Base-by-base conservation (phyloP, 2,797 vertebrate genomes). In the Gila robusta region DNA sequence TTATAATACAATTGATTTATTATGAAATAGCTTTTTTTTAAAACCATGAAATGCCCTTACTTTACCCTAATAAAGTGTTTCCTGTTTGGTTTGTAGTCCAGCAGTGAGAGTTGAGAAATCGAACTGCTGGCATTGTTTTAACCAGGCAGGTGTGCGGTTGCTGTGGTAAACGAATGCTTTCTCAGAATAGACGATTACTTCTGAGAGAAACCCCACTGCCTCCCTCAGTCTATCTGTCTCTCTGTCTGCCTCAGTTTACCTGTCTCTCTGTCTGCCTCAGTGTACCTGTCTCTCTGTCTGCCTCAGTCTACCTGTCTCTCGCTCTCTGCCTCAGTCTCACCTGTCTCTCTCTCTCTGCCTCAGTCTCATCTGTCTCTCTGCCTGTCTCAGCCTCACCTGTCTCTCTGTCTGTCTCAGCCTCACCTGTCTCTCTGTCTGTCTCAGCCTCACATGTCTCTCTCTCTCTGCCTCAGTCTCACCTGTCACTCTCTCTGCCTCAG, bases 121-220 rank as follows among this genome's bases (percentile, higher is more conserved):
- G 80, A 44, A 72, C 41, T 62, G 59, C 71, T 70, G 37, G 47
- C 39, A 0, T 84, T 44, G 4, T n/a, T 49, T 49, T 72, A 39
- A 66, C 37, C 35, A 39, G 67, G 19, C 67, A 37, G 76, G 59
- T 79, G 52, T 85, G 67, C 2, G 26, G 66, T 85, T 85, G 21
- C 52, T 56, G 64, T 85, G 67, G 76, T 32, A 26, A 79, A 41
- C 26, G 14, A 64, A 69, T 0, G 12, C 70, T 37, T 74, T 86
- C 62, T 79, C 66, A 39, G 70, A 39, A 41, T 28, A 71, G 26
- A 64, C 44, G 2, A 64, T 6, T n/a, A 66, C 41, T 39, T 86
- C 83, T 67, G 73, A 77, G 49, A 77, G 32, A 56, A 77, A 56
- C 52, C 17, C 9, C 5, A 32, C 26, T 74, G 16, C 26, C 49